Percentiles rank a stretch among this genome's conserved stretches.
Conservation (phyloP, 2,888 invertebrate genomes). For the Eupithecia inturbata region DNA sequence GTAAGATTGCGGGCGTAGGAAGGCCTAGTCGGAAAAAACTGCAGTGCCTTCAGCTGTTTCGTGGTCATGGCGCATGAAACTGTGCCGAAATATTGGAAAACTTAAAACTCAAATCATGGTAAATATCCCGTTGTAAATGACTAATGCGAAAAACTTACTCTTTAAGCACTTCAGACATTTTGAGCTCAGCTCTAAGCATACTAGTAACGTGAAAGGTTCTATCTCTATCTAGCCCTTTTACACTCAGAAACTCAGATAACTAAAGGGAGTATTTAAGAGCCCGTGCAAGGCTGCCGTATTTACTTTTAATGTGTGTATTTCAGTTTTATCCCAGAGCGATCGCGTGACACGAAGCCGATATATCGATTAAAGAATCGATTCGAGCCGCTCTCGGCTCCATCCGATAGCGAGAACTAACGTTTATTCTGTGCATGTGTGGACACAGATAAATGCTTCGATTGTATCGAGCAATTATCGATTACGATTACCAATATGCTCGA, state of each 20-base stretch:
- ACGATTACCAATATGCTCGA: slow-evolving; percentile 60
- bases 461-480: slow-evolving; percentile 74
- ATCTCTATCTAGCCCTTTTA: slow-evolving; percentile 5
- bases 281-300: slow-evolving; percentile 8
- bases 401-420: slow-evolving; percentile 46
- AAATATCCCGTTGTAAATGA: too few relatives aligned
- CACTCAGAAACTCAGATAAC: background rate
- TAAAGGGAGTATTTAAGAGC: background rate
- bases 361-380: slow-evolving; percentile 71
- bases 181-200: background rate
- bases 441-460: slow-evolving; percentile 68
- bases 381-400: slow-evolving; percentile 62
- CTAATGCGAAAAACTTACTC: too few relatives aligned
- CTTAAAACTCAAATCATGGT: too few relatives aligned
- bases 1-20: background rate
- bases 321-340: slow-evolving; percentile 43
- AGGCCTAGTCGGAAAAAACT: background rate
- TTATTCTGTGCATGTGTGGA: slow-evolving; percentile 51
- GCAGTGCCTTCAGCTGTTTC: too few relatives aligned
- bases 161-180: background rate
- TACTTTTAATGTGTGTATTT: slow-evolving; percentile 17
- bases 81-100: too few relatives aligned
- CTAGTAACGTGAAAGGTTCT: background rate
- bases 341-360: slow-evolving; percentile 68
- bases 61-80: too few relatives aligned